Base-by-base conservation (phyloP, 2,888 invertebrate species). In the Craniophora ligustri region DNA sequence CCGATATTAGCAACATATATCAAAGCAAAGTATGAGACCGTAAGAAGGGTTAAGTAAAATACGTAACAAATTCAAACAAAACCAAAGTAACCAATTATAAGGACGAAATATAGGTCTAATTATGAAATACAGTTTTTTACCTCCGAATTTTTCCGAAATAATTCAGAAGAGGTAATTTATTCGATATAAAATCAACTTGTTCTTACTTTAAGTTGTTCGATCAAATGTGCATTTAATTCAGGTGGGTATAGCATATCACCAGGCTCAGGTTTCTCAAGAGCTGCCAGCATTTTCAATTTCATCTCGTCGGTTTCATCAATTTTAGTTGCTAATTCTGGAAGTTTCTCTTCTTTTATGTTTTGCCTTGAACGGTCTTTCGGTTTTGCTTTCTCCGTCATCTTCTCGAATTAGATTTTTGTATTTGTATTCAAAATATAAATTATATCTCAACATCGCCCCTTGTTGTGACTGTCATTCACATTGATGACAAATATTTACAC, bases 221-320 rank as follows among this genome's bases (percentile, higher is more conserved):
- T 91, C 41, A 95, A 84, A 83, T 94, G 95, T 23, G 88, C 87
- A 79, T 95, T 95, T n/a, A 95, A 74, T 78, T 95, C 95, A 30
- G 94, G 89, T 0, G 95, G 95, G 78, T 95, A 95, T 30, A 95
- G 75, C 21, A 92, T 76, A 76, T 94, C 93, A 10, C 92, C 91
- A 8, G 90, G 76, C 3, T 89, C 89, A 1, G 89, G 84, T 30
- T 86, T 88, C 13, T 86, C 89, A 10, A 90, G 67, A 4, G 79
- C 82, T 5, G 83, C 87, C 11, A 93, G 69, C 89, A 93, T 89
- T 82, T 91, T 93, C 0, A 93, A 65, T 65, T 93, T 93, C 91
- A 92, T 92, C 72, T 93, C 93, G 53, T 93, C 93, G 1, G 92
- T 93, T 72, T 92, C 92, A 14, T 92, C 93, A n/a, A 93, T 89